phyloP scores from a whole-genome alignment of 2,113 vertebrate genomes.

The Pygoscelis antarcticus region DNA sequence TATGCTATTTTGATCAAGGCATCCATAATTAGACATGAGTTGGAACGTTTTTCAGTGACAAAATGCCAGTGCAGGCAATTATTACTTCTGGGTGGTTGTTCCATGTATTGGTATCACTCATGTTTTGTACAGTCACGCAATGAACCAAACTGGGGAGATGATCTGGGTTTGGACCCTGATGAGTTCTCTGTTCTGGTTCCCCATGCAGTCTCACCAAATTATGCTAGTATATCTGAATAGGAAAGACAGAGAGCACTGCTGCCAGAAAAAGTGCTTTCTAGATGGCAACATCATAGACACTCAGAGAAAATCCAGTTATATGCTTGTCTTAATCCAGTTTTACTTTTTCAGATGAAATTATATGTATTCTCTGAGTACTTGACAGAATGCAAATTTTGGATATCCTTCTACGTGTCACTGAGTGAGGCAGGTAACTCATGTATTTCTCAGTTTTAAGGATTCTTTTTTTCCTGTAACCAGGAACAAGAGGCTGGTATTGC shows the following conservation, averaged over 20 bases:
- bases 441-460: background rate
- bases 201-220: background rate
- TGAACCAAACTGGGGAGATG: background rate
- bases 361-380: background rate
- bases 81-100: background rate
- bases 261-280: background rate
- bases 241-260: background rate
- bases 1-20: background rate
- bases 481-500: background rate
- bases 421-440: background rate
- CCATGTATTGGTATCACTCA: background rate
- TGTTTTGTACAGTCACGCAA: background rate
- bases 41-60: background rate
- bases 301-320: background rate
- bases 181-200: background rate
- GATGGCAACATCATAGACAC: background rate
- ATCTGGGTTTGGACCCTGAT: background rate
- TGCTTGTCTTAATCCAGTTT: background rate
- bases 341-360: background rate
- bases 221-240: background rate
- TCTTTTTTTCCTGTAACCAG: background rate
- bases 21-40: background rate
- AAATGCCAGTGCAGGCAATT: background rate
- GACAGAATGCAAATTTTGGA: background rate
- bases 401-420: fast-evolving